Base-by-base conservation (phyloP, 2,888 invertebrate genomes). In the Tinea semifulvella region DNA sequence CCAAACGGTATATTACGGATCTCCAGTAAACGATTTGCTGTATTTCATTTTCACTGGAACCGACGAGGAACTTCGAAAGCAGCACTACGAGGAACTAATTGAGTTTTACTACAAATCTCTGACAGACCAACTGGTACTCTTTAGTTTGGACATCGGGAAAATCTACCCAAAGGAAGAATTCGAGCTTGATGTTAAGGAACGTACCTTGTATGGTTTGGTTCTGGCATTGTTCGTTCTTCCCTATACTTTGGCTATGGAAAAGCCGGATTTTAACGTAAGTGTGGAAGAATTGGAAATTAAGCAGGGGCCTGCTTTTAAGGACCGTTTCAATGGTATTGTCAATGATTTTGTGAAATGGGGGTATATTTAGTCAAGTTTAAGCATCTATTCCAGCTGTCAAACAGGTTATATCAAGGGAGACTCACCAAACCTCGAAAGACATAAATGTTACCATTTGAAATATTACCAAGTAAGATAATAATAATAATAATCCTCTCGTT, bases 41-140 rank as follows among this genome's bases (percentile, higher is more conserved):
- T 48, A 48, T 46, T 46, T 48, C 19, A 45, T 48, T 22, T 48
- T 45, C 26, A 43, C 45, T 7, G 46, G 47, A 13, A 38, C 45
- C 10, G 47, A 48, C 25, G 45, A 45, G 14, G 22, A 26, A 16
- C 46, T 48, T 22, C 14, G 47, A 10, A 28, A 18, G 2, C 36
- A 39, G 3, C 28, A 48, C 18, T 46, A 39, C 11, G 45, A 43
- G 13, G 26, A 46, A 4, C 35, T 43, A 7, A 16, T 48, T 2
- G 40, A 35, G 5, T 39, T 40, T 35, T 48, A 48, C 28, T 44
- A 47, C 20, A 17, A 18, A 26, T 42, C 35, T 22, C 35, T 47
- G 7, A 19, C 17, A 1, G 16, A 44, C 2, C 31, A 38, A 7
- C 35, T 42, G 10, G 19, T 20, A 6, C 2, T 19, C 2, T 11